These are phyloP conservation scores for Tetramorium parvispinum DNA, from an alignment of 1,140 invertebrate species.

Conservation along the genomic window DNA sequence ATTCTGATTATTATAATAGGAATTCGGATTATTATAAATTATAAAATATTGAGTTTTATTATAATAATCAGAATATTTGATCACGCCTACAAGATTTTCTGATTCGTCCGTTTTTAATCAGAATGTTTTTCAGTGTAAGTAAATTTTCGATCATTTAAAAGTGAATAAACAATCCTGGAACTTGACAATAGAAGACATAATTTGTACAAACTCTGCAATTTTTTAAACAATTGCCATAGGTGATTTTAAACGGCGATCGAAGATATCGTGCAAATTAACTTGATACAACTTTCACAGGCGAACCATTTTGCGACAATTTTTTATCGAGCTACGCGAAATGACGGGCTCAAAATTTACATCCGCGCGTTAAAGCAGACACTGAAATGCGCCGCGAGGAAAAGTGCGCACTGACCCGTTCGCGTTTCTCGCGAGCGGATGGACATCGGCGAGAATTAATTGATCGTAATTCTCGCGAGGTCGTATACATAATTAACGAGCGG, in stretches of 20 bases:
- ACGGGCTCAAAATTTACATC: conserved; percentile 33
- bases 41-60: too few species aligned
- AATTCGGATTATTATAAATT: too few species aligned
- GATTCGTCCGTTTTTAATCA: too few species aligned
- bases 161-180: not conserved
- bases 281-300: not conserved
- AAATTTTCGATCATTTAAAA: not conserved
- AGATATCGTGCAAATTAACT: not conserved
- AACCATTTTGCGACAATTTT: not conserved
- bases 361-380: not conserved
- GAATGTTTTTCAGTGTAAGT: not conserved
- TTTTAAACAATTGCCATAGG: not conserved
- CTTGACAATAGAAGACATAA: not conserved
- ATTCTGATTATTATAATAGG: too few species aligned
- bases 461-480: conserved; percentile 75
- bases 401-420: conserved; percentile 9
- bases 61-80: too few species aligned
- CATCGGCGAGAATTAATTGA: conserved; percentile 78
- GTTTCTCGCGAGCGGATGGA: conserved; percentile 59
- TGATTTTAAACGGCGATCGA: not conserved
- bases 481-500: conserved; percentile 78
- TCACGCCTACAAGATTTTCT: too few species aligned
- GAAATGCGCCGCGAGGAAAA: conserved; percentile 29
- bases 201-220: not conserved
- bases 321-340: not conserved